These are phyloP conservation scores for Mayetiola destructor DNA, from an alignment of 2,888 invertebrate species.

Conservation along the genomic window DNA sequence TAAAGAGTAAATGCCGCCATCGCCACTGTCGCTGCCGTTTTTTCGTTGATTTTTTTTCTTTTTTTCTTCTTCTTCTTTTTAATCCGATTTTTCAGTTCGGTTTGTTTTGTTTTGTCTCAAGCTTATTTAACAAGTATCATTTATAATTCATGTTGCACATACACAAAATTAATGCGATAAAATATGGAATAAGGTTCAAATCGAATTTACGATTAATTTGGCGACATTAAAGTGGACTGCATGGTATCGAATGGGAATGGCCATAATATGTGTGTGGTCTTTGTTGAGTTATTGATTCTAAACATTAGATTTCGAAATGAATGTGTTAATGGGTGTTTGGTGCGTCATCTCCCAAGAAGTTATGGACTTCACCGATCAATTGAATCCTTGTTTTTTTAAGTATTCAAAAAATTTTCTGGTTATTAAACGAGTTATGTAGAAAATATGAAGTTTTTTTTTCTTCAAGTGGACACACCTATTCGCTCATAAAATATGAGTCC, in stretches of 20 bases:
- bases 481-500: background rate
- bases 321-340: constrained; percentile 10
- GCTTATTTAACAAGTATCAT: constrained; percentile 3
- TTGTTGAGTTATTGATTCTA: background rate
- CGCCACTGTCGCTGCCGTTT: background rate
- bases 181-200: too few species aligned
- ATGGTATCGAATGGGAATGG: background rate
- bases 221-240: constrained; percentile 6
- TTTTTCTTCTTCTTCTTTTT: background rate
- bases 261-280: background rate
- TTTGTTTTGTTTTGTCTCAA: background rate
- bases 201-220: constrained; percentile 8
- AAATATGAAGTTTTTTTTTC: background rate
- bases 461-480: background rate
- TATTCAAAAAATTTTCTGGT: background rate
- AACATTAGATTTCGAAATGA: background rate
- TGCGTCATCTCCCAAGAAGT: background rate
- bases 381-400: too few species aligned
- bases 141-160: background rate
- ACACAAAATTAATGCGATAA: background rate
- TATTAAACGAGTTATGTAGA: background rate
- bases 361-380: too few species aligned
- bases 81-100: background rate
- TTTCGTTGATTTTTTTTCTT: background rate
- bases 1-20: background rate